A percentile compares a stretch with the other conserved stretches of the same genome.
phyloP scores from a whole-genome alignment of 2,797 vertebrate species.

The Mus spretus region DNA sequence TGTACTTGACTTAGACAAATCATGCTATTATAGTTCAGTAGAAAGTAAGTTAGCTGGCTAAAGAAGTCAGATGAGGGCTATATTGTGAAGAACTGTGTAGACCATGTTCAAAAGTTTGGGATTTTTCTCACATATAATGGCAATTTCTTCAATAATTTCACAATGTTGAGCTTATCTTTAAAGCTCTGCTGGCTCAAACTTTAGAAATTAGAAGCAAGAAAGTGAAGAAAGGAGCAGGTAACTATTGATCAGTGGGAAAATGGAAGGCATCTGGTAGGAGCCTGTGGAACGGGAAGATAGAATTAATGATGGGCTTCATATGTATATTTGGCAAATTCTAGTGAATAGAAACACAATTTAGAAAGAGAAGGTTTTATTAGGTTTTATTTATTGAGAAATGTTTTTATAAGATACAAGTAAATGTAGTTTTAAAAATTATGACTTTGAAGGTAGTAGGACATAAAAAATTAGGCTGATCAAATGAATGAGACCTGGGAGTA shows the following conservation, averaged over 20 bases:
- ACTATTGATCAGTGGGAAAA: background rate
- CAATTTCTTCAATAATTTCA: slow-evolving; percentile 45
- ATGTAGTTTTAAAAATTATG: background rate
- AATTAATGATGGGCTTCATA: background rate
- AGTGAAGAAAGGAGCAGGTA: background rate
- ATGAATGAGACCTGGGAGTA: background rate
- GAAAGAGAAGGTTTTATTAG: background rate
- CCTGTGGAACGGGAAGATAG: background rate
- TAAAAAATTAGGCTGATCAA: background rate
- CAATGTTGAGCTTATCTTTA: background rate
- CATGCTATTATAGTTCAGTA: background rate
- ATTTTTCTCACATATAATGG: background rate
- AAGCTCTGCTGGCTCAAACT: background rate
- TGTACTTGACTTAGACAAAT: slow-evolving; percentile 30
- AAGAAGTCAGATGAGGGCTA: background rate
- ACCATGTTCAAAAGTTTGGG: background rate
- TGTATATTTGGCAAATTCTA: slow-evolving; percentile 6
- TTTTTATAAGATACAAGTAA: background rate
- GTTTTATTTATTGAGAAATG: background rate
- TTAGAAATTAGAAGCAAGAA: background rate
- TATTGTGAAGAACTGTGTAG: slow-evolving; percentile 22
- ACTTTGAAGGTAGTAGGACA: background rate
- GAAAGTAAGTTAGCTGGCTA: background rate
- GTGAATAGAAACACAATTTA: background rate
- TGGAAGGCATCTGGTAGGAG: background rate